Evolutionary conservation across 2,797 vertebrate species (phyloP), one percentile per base, ranked within the genome.

Genomic region (Cichlasoma orientale): DNA sequence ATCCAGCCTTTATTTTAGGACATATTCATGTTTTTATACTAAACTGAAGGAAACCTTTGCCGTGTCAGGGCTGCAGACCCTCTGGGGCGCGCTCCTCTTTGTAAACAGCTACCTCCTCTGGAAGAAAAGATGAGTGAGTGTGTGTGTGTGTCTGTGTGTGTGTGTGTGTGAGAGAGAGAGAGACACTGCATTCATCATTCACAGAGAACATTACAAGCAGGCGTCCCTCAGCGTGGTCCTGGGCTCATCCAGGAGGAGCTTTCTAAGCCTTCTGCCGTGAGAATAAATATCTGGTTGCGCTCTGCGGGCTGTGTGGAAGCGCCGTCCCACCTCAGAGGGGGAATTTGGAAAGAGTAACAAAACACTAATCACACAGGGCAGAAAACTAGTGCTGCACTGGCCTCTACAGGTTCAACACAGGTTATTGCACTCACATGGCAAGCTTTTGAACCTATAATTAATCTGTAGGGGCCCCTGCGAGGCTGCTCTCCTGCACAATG

Each of bases 311-410:
- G 61, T 73, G 55, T 21, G 66, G 79, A 74, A n/a, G 72, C 61
- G 23, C 77, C 21, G 75, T 82, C 79, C 82, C 66, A 72, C 78
- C 78, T 86, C 78, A 88, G 71, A 88, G 71, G 41, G 41, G 59
- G 59, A 80, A 84, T 90, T 87, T 86, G 71, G 81, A 77, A 84
- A 83, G 31, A 47, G 83, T 83, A 84, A 83, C 78, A 86, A 85
- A 89, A 72, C 80, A 77, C 86, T 87, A 78, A 91, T 91, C 80
- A 90, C 87, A 85, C 72, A 69, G 84, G 86, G 80, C 87, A 88
- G 84, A 92, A 93, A 93, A 91, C 89, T 93, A 76, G 88, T 87
- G 89, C 91, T 93, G 92, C 88, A 93, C 90, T 93, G 93, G 83
- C 92, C 92, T 91, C 92, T 92, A 90, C 90, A 91, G 92, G 93